Evolutionary conservation across 2,113 vertebrate species (phyloP).

Genomic region (Leptobrachium leishanense): DNA sequence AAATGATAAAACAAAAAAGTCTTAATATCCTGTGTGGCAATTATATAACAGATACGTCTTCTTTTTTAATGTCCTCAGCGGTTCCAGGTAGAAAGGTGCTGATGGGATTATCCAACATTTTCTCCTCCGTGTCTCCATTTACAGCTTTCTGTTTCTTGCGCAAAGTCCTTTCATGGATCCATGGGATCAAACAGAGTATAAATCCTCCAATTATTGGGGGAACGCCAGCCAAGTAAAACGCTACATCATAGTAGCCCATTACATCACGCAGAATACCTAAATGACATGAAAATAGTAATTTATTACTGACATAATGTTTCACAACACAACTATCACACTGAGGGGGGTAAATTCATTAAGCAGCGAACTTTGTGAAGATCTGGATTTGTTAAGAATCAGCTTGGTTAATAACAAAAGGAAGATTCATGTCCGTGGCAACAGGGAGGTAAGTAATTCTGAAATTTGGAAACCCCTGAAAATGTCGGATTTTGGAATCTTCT

Average conservation of each 20-base stretch:
- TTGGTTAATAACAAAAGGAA: too few species aligned
- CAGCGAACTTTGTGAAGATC: too few species aligned
- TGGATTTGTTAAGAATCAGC: too few species aligned
- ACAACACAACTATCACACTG: too few species aligned
- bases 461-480: too few species aligned
- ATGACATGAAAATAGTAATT: neutral
- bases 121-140: conserved; percentile 65
- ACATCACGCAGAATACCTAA: conserved; percentile 84
- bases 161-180: conserved; percentile 77
- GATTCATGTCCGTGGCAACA: too few species aligned
- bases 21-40: neutral
- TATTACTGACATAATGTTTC: too few species aligned
- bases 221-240: conserved; percentile 93
- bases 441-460: too few species aligned
- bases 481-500: too few species aligned
- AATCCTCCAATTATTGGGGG: conserved; percentile 89
- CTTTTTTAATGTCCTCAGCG: conserved; percentile 59
- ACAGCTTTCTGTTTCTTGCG: conserved; percentile 55
- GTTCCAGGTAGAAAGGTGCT: conserved; percentile 54
- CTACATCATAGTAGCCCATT: conserved; percentile 78
- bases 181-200: conserved; percentile 86
- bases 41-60: conserved; percentile 78
- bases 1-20: neutral
- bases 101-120: conserved; percentile 71
- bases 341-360: too few species aligned